These are phyloP conservation scores for Venustaconcha ellipsiformis DNA, from an alignment of 1,140 invertebrate genomes.

Conservation along the genomic window DNA sequence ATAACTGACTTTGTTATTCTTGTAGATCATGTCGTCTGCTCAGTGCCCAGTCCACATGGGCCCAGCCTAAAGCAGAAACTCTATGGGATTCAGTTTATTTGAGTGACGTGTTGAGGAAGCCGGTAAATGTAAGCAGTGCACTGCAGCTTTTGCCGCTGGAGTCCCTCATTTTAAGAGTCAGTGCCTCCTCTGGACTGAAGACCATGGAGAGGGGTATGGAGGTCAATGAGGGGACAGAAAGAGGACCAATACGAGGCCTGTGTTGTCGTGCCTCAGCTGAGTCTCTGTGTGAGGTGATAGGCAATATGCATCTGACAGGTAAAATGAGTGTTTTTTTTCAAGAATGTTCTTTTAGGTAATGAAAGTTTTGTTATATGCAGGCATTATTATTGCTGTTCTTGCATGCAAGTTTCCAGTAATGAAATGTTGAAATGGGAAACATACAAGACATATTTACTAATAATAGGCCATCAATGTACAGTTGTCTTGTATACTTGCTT, in stretches of 20 bases:
- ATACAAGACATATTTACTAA: no score
- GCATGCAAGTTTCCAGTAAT: no score
- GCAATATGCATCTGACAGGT: conserved; percentile 15
- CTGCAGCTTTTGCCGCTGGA: background rate
- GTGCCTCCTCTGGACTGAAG: background rate
- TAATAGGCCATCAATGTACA: no score
- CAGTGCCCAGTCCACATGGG: background rate
- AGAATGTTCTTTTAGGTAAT: no score
- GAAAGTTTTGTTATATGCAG: no score
- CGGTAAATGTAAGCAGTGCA: background rate
- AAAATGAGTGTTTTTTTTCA: background rate
- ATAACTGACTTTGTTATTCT: no score
- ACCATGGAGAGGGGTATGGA: background rate
- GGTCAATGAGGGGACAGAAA: no score
- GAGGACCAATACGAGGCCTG: no score
- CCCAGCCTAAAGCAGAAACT: background rate
- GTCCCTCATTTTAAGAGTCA: background rate
- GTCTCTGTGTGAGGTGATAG: conserved; percentile 15
- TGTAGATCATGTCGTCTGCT: conserved; percentile 1
- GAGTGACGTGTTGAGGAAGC: background rate
- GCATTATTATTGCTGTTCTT: no score
- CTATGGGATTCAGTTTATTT: conserved; percentile 2
- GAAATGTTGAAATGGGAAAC: no score
- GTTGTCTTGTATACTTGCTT: no score
- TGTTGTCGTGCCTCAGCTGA: background rate